Evolutionary conservation across 2,888 invertebrate genomes (phyloP).

Genomic region (Hydrotaea diabolus): DNA sequence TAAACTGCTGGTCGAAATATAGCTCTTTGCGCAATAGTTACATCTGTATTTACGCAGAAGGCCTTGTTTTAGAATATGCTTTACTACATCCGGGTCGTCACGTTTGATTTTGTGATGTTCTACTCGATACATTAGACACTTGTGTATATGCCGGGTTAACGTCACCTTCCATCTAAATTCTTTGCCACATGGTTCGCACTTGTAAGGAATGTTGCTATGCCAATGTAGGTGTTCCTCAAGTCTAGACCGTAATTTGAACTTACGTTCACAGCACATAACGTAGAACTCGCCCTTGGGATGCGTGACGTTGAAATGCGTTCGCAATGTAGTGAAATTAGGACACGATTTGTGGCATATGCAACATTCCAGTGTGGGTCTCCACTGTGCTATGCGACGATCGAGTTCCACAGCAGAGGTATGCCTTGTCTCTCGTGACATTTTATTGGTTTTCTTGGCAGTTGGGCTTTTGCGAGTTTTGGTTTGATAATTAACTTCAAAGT

Average conservation of each 20-base stretch:
- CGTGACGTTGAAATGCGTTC: background rate
- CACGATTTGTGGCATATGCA: background rate
- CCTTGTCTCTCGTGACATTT: background rate
- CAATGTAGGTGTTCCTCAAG: background rate
- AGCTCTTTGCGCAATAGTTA: too few relatives aligned
- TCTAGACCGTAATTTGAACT: background rate
- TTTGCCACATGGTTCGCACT: background rate
- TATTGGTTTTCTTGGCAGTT: background rate
- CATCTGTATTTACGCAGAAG: too few relatives aligned
- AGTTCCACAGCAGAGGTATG: background rate
- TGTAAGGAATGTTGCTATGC: background rate
- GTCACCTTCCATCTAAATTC: background rate
- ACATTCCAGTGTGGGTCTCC: background rate
- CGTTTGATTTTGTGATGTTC: background rate
- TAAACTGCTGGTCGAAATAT: too few relatives aligned
- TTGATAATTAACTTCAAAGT: background rate
- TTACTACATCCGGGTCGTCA: too few relatives aligned
- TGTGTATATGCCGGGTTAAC: background rate
- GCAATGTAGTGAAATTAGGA: background rate
- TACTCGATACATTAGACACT: too few relatives aligned
- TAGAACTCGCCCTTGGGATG: background rate
- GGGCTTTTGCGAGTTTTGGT: background rate
- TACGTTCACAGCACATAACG: background rate
- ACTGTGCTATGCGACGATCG: background rate
- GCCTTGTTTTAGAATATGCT: too few relatives aligned